Evolutionary conservation across 1,140 invertebrate genomes (phyloP), one percentile per base, ranked within the genome.

Genomic region (Proctacanthus coquilletti): DNA sequence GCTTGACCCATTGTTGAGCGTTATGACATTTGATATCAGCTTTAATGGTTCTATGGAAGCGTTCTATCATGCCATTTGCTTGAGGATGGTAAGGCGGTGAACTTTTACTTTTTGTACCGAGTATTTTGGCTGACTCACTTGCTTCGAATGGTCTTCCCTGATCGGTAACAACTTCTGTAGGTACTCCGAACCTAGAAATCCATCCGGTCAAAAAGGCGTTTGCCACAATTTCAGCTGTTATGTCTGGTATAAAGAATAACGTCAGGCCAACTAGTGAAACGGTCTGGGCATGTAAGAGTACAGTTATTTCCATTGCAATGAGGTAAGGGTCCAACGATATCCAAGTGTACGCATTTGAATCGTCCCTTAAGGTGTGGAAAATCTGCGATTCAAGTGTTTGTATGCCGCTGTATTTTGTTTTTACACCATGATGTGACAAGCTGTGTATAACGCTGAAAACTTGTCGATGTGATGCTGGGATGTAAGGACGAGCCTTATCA

Each of bases 71-170:
- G 3, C 51, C 57, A 32, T 60, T 60, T 0, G 46, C 39, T 17
- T 42, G 36, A 5, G 59, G 55, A 33, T 60, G 52, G 35, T 57
- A 64, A 5, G 55, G 40, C 0, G 60, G 58, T 0, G 60, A 66
- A 25, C 49, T 40, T 1, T 39, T 30, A 31, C 49, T 46, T 18
- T 49, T 35, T 4, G 45, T 38, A 18, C 44, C 44, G 4, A 47
- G 25, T 4, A 42, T 18, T 27, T 38, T 35, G 30, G 25, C 14
- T 41, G 49, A 21, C 9, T 34, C 6, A 41, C n/a, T 11, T 14
- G 47, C 44, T 20, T 54, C 43, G 33, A 64, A 62, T 34, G 63
- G 51, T 21, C 34, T 34, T 10, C 58, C 56, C 30, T 46, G 45
- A 38, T 64, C 53, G 4, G 60, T 63, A 0, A 55, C 64, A 6